Percentiles rank a stretch among this genome's conserved stretches.
Evolutionary conservation across 2,888 invertebrate genomes (phyloP).

Genomic region (Hermaeophaga mercurialis): DNA sequence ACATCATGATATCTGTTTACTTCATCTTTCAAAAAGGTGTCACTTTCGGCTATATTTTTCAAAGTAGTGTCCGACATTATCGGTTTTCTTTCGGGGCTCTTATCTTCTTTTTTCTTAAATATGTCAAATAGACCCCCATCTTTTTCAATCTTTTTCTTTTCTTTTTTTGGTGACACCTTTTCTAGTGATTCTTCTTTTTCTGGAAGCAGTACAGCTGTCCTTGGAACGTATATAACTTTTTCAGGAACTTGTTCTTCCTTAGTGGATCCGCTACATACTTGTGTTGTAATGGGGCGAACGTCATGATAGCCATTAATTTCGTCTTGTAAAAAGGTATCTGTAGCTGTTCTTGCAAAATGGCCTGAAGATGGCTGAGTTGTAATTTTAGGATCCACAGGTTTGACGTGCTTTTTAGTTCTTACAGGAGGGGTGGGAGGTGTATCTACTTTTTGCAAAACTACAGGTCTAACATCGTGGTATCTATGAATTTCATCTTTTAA

Average conservation of each 20-base stretch:
- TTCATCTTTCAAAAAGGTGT: constrained; percentile 32
- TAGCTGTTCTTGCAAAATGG: neutral
- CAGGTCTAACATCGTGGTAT: constrained; percentile 40
- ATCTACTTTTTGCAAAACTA: neutral
- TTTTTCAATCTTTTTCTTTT: constrained; percentile 6
- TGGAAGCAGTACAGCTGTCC: neutral
- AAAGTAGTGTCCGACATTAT: constrained; percentile 29
- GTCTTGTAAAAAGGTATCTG: constrained; percentile 36
- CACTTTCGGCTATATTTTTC: constrained; percentile 35
- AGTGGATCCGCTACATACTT: neutral
- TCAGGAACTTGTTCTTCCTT: constrained; percentile 2
- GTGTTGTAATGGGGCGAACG: constrained; percentile 20
- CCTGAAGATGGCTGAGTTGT: too few relatives aligned
- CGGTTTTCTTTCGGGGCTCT: constrained; percentile 14
- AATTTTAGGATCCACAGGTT: constrained; percentile 18
- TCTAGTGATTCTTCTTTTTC: neutral
- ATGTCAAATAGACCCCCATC: constrained; percentile 12
- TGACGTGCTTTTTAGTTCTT: constrained; percentile 19
- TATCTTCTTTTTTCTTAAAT: constrained; percentile 33
- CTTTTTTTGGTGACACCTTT: constrained; percentile 21
- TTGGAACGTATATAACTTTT: constrained; percentile 10
- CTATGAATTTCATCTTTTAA: constrained; percentile 39
- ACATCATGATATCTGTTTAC: constrained; percentile 34
- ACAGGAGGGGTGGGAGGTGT: constrained; percentile 8
- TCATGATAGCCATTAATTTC: constrained; percentile 41